Conservation (phyloP, 2,888 invertebrate species). For the Drosophila monieri region DNA sequence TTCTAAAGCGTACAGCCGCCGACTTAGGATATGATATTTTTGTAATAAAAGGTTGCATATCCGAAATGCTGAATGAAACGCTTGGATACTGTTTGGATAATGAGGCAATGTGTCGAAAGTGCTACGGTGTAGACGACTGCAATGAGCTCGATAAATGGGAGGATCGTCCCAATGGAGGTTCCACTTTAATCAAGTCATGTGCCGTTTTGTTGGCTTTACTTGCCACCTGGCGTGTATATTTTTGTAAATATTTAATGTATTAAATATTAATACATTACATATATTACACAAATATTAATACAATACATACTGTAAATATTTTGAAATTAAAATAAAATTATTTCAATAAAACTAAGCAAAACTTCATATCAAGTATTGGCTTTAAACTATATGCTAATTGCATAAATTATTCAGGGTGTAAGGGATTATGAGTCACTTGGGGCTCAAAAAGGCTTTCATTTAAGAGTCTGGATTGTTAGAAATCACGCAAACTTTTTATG, state of each 20-base stretch:
- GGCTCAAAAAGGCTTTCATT: not conserved
- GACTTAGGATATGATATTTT: not conserved
- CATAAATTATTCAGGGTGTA: not conserved
- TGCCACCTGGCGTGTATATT: not conserved
- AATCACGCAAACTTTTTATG: not conserved
- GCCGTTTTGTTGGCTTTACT: not conserved
- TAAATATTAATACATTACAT: no score
- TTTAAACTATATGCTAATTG: not conserved
- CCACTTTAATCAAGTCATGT: not conserved
- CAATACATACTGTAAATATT: no score
- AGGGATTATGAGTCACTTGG: not conserved
- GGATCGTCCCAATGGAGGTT: not conserved
- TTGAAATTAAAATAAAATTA: not conserved
- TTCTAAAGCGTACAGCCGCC: not conserved
- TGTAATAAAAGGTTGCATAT: slow-evolving; percentile 6
- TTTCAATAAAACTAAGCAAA: not conserved
- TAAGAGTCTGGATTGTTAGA: not conserved
- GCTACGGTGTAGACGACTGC: not conserved
- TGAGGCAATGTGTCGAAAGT: not conserved
- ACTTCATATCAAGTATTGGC: no score
- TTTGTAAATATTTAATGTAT: no score
- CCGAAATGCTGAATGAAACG: not conserved
- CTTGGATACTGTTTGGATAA: slow-evolving; percentile 1
- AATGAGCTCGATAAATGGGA: not conserved
- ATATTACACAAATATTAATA: no score